Conservation (phyloP, 1,140 invertebrate species). For the Myzus persicae region DNA sequence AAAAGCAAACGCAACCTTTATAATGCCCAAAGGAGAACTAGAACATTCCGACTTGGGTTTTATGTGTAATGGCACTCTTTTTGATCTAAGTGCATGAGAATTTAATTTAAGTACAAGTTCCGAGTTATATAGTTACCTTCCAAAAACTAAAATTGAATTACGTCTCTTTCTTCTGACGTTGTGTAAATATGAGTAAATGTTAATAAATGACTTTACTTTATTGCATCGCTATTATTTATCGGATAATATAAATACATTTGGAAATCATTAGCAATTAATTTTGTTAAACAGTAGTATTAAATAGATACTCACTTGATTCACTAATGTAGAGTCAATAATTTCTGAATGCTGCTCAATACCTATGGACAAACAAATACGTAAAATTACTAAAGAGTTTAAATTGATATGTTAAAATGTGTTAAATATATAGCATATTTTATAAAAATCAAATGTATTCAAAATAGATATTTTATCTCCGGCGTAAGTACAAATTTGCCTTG, state of each 20-base stretch:
- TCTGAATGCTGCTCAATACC: slow-evolving; percentile 48
- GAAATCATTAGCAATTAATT: background rate
- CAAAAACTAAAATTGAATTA: background rate
- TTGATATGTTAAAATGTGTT: too few species aligned
- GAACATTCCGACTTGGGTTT: background rate
- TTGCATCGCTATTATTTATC: background rate
- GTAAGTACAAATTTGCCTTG: background rate
- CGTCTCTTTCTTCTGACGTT: background rate
- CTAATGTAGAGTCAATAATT: slow-evolving; percentile 46
- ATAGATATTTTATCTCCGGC: background rate
- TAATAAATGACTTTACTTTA: background rate
- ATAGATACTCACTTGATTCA: slow-evolving; percentile 40
- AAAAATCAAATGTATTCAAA: background rate
- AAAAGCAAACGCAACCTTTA: background rate
- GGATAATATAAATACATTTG: background rate
- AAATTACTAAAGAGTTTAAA: background rate
- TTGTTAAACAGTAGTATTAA: background rate
- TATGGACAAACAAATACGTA: slow-evolving; percentile 60
- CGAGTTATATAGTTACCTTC: background rate
- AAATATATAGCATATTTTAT: slow-evolving; percentile 32
- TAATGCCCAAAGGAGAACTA: background rate
- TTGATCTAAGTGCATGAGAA: background rate
- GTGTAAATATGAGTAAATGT: background rate
- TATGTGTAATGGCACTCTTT: background rate
- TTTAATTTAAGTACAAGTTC: background rate